phyloP scores from a whole-genome alignment of 2,797 vertebrate genomes.

The Sebastes kiyomatsui region DNA sequence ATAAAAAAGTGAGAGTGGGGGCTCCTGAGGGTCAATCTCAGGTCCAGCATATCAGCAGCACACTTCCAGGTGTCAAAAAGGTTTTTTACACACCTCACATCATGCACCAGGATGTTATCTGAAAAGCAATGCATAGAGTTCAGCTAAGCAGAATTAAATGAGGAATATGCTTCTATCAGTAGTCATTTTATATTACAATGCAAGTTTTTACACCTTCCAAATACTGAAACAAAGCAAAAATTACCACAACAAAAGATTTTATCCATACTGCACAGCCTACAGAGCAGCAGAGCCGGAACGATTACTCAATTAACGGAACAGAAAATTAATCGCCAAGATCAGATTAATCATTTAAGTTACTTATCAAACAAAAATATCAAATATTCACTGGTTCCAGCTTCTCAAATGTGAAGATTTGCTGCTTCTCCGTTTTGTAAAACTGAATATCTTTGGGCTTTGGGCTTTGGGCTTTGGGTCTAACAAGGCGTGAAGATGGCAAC shows the following conservation, averaged over 20 bases:
- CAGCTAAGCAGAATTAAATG: not conserved
- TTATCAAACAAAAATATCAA: not conserved
- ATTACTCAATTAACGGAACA: not conserved
- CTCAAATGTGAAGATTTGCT: not conserved
- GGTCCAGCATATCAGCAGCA: slow-evolving; percentile 56
- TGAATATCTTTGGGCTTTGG: not conserved
- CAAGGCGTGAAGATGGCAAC: not conserved
- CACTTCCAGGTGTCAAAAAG: slow-evolving; percentile 12
- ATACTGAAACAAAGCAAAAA: not conserved
- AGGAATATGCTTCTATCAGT: not conserved
- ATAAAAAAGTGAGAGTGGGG: slow-evolving; percentile 45
- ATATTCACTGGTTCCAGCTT: not conserved
- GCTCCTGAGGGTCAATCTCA: slow-evolving; percentile 19
- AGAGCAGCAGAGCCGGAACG: not conserved
- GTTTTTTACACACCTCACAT: slow-evolving; percentile 37
- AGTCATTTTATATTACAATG: not conserved
- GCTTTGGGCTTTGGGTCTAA: not conserved
- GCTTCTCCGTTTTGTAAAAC: not conserved
- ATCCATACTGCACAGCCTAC: not conserved
- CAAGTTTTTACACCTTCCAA: not conserved
- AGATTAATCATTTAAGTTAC: not conserved
- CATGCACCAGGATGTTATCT: slow-evolving; percentile 35
- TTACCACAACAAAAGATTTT: not conserved
- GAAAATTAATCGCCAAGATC: fast-evolving
- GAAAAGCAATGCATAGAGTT: slow-evolving; percentile 37